Conservation (phyloP, 2,113 vertebrate genomes). For the Atractosteus spatula region DNA sequence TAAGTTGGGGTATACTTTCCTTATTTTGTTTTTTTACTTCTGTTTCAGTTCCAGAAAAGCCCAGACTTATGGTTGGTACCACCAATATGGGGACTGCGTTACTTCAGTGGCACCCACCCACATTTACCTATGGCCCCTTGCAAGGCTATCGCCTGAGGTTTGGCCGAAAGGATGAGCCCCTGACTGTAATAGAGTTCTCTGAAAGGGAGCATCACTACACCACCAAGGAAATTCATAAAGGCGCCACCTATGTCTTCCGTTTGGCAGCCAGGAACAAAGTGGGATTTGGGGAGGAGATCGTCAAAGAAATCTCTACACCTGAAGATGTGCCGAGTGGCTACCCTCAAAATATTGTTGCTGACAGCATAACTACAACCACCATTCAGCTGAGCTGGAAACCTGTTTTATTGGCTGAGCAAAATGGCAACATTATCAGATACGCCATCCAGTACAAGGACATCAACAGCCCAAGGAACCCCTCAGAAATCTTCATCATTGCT, state of each 20-base stretch:
- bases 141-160: conserved; percentile 92
- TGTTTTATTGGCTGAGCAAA: conserved; percentile 84
- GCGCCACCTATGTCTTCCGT: conserved; percentile 88
- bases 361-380: conserved; percentile 84
- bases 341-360: conserved; percentile 86
- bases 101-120: conserved; percentile 93
- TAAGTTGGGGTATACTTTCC: too few relatives aligned
- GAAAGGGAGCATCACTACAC: conserved; percentile 97
- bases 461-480: conserved; percentile 88
- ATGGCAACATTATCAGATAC: conserved; percentile 89
- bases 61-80: conserved; percentile 90
- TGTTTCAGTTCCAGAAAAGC: conserved; percentile 91
- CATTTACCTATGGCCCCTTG: conserved; percentile 83
- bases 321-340: conserved; percentile 92
- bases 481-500: conserved; percentile 87
- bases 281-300: conserved; percentile 94
- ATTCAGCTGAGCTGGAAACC: conserved; percentile 92
- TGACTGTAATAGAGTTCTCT: conserved; percentile 88
- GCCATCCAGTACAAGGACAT: conserved; percentile 96
- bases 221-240: conserved; percentile 94
- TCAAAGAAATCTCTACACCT: conserved; percentile 89
- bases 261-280: conserved; percentile 96
- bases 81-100: conserved; percentile 98
- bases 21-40: conserved; percentile 21
- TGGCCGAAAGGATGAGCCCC: conserved; percentile 88